Percentiles rank a stretch among this genome's conserved stretches.
phyloP scores from a whole-genome alignment of 2,888 invertebrate species.

The Ectemnius cavifrons region DNA sequence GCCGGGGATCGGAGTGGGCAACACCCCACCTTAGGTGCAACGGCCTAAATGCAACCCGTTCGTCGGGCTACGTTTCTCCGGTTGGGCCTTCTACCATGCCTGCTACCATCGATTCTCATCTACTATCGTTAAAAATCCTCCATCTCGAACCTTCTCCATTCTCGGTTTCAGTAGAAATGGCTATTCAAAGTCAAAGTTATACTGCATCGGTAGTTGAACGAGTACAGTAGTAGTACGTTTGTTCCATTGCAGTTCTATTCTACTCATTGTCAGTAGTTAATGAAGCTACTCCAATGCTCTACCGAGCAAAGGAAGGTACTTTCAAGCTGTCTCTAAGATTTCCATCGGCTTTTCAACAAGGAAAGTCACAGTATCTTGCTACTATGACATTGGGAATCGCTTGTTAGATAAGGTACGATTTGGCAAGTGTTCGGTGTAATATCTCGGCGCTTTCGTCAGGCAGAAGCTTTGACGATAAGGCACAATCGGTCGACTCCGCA shows the following conservation, averaged over 20 bases:
- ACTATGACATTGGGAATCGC: slow-evolving; percentile 26
- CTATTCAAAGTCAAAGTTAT: not conserved
- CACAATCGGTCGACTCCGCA: slow-evolving; percentile 1
- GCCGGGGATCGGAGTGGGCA: slow-evolving; percentile 51
- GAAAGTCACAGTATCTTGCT: slow-evolving; percentile 8
- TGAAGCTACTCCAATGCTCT: too few species aligned
- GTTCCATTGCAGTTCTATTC: too few species aligned
- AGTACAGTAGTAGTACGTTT: too few species aligned
- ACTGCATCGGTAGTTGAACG: too few species aligned
- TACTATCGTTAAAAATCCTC: not conserved
- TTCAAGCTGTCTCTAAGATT: too few species aligned
- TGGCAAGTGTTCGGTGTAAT: not conserved
- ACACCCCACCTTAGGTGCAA: slow-evolving; percentile 71
- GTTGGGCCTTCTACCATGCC: slow-evolving; percentile 42
- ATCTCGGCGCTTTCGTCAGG: slow-evolving; percentile 21
- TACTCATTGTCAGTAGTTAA: too few species aligned
- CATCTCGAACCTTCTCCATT: too few species aligned
- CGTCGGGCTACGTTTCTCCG: slow-evolving; percentile 64
- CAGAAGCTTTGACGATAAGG: slow-evolving; percentile 18
- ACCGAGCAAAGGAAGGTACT: too few species aligned
- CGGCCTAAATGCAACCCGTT: slow-evolving; percentile 76
- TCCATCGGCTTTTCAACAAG: not conserved
- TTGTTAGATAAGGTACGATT: slow-evolving; percentile 29
- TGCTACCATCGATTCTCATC: slow-evolving; percentile 12
- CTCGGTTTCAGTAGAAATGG: not conserved